Conservation (phyloP, 2,888 invertebrate genomes). For the Petrolisthes manimaculis region DNA sequence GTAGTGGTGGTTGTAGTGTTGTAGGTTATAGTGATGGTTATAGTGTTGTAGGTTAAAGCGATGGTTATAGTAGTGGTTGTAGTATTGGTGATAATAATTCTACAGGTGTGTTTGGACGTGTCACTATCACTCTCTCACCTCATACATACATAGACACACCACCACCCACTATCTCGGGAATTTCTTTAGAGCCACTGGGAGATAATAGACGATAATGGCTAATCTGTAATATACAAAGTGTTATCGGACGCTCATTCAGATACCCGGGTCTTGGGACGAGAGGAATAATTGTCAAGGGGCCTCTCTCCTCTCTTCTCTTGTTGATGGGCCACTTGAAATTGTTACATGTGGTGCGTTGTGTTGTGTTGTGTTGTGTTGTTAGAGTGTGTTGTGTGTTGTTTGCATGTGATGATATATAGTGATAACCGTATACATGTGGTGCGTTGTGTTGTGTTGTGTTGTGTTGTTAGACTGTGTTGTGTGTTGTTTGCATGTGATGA, state of each 20-base stretch:
- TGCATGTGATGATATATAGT: no score
- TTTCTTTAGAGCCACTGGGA: slow-evolving; percentile 25
- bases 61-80: no score
- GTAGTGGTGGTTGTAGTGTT: no score
- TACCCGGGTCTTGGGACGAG: slow-evolving; percentile 1
- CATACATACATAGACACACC: background rate
- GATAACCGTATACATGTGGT: no score
- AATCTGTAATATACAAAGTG: slow-evolving; percentile 47
- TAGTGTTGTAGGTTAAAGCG: no score
- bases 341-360: no score
- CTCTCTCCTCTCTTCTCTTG: slow-evolving; percentile 7
- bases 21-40: no score
- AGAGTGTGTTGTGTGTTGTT: no score
- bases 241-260: slow-evolving; percentile 40
- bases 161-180: slow-evolving; percentile 28
- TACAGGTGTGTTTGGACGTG: background rate
- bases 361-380: no score
- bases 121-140: slow-evolving; percentile 40
- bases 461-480: no score
- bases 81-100: background rate
- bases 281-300: slow-evolving; percentile 31
- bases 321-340: background rate
- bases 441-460: no score
- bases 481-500: no score
- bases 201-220: slow-evolving; percentile 23